Evolutionary conservation across 2,888 invertebrate genomes (phyloP).

Genomic region (Drosophila meridionalis): DNA sequence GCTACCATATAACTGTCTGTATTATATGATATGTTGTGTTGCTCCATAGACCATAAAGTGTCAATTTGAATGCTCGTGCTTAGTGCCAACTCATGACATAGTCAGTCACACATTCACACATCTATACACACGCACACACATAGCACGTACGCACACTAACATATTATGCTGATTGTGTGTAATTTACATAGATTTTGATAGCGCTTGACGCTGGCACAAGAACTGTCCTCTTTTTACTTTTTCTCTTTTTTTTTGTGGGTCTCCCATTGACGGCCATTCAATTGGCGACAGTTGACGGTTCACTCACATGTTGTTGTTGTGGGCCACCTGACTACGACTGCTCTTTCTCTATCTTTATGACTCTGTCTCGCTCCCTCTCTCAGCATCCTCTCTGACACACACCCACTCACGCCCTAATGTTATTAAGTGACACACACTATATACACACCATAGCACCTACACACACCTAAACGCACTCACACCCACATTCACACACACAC

Average conservation of each 20-base stretch:
- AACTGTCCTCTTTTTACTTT: conserved; percentile 21
- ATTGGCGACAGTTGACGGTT: conserved; percentile 66
- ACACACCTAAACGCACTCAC: conserved; percentile 13
- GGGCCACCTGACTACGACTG: conserved; percentile 45
- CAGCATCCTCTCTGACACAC: conserved; percentile 24
- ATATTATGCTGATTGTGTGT: conserved; percentile 70
- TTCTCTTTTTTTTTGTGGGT: conserved; percentile 32
- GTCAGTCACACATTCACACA: conserved; percentile 30
- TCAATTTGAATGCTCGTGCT: conserved; percentile 52
- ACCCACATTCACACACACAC: conserved; percentile 8
- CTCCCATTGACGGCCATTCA: conserved; percentile 69
- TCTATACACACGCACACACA: conserved; percentile 29
- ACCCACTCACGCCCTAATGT: conserved; percentile 32
- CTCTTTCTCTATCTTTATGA: not conserved
- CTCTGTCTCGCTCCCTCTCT: not conserved
- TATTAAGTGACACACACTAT: conserved; percentile 34
- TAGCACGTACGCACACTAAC: conserved; percentile 37
- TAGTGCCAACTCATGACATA: conserved; percentile 58
- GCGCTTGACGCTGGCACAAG: conserved; percentile 41
- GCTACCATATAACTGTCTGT: not conserved
- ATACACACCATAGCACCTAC: conserved; percentile 5
- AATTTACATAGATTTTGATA: conserved; percentile 77
- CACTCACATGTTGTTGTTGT: conserved; percentile 28
- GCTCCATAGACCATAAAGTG: conserved; percentile 57
- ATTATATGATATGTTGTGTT: conserved; percentile 42